Evolutionary conservation across 2,797 vertebrate species (phyloP), one percentile per base, ranked within the genome.

Genomic region (Sparus aurata): DNA sequence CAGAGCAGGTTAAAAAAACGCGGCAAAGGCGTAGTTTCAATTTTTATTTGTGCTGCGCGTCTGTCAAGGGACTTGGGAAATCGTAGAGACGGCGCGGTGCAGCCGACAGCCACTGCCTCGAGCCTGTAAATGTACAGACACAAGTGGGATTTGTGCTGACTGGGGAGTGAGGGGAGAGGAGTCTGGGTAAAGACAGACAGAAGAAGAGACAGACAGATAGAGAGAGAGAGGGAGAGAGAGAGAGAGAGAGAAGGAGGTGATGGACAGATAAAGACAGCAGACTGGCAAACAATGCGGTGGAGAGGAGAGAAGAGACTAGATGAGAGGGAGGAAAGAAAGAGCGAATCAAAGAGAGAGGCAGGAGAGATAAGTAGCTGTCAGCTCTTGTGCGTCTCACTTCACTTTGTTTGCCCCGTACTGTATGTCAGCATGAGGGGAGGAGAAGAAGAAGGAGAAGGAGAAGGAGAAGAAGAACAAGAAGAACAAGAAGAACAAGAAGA

Each of bases 301-400:
- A 17, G 23, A 59, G 15, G 15, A 64, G 18, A 12, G 25, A 20
- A 80, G 38, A 34, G 41, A 69, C 13, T 30, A 66, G 59, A 60
- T 38, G 20, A 62, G 57, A 64, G 18, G 17, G 30, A 17, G 65
- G 43, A 53, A 10, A 43, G 41, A 12, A 34, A 17, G 75, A 78
- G 79, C 23, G 72, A 79, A 71, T 82, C 47, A 77, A 83, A 83
- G 69, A 45, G 62, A 49, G 57, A 80, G 59, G 72, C 73, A 52
- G 75, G 49, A 34, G 55, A 85, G 85, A 86, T 87, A 84, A 88
- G 87, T 72, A 75, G 73, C 73, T 64, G 82, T 84, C 85, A 45
- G 85, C 76, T 81, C 74, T 47, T n/a, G 58, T 77, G 79, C 65
- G 25, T 75, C 79, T 82, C 72, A 71, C 82, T 85, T 76, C 76